Evolutionary conservation across 2,888 invertebrate species (phyloP).

Genomic region (Myopa testacea): DNA sequence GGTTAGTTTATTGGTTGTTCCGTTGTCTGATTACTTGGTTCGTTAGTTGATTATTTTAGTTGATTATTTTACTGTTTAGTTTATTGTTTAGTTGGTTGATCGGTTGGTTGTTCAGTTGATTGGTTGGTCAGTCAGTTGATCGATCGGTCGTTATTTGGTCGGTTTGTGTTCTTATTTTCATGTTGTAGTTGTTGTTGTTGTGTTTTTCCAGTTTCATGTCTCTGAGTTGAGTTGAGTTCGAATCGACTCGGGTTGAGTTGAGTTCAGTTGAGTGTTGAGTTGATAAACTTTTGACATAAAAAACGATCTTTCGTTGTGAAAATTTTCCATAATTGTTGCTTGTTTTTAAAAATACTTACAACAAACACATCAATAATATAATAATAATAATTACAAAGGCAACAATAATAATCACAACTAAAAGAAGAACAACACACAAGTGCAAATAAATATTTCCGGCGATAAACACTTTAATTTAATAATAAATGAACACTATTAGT

Average conservation of each 20-base stretch:
- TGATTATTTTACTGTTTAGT: too few species aligned
- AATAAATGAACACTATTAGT: too few species aligned
- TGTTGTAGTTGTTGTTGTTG: slow-evolving; percentile 8
- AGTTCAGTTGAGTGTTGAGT: neutral
- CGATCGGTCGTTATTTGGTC: neutral
- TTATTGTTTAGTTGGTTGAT: too few species aligned
- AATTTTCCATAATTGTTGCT: slow-evolving; percentile 29
- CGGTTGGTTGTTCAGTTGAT: neutral
- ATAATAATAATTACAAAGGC: neutral
- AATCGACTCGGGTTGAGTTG: neutral
- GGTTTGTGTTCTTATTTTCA: neutral
- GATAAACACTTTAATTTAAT: too few species aligned
- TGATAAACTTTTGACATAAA: slow-evolving; percentile 37
- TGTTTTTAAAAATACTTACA: neutral
- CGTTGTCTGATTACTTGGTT: neutral
- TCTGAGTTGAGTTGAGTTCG: neutral
- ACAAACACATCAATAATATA: neutral
- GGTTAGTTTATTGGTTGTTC: too few species aligned
- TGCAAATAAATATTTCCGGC: too few species aligned
- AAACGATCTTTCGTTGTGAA: slow-evolving; percentile 20
- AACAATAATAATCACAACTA: neutral
- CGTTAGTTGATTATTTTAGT: neutral
- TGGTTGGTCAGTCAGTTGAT: neutral
- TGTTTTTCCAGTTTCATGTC: slow-evolving; percentile 5
- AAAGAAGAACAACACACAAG: neutral